These are phyloP conservation scores for Phylloscopus whistleri DNA, from an alignment of 2,113 vertebrate species.

Conservation along the genomic window DNA sequence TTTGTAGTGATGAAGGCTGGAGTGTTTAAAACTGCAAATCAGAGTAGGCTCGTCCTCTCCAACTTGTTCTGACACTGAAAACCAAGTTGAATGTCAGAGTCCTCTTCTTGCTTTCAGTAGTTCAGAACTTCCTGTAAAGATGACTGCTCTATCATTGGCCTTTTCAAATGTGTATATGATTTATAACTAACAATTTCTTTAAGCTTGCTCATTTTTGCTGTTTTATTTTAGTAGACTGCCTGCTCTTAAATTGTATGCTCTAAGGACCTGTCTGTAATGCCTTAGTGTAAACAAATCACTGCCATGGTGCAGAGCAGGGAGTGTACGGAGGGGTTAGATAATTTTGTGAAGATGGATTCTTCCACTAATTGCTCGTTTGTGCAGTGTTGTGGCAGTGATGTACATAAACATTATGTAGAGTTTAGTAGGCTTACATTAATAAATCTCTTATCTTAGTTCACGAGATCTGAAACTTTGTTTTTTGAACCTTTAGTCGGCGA, in stretches of 20 bases:
- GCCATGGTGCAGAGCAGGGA: neutral
- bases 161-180: neutral
- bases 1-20: neutral
- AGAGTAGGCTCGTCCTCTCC: neutral
- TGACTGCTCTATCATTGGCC: rapidly evolving
- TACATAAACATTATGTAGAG: neutral
- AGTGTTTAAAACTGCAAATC: neutral
- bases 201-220: neutral
- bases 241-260: neutral
- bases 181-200: neutral
- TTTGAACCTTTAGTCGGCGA: slow-evolving; percentile 85
- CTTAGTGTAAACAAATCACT: neutral
- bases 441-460: neutral
- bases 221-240: neutral
- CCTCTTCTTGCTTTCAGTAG: neutral
- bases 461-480: neutral
- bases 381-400: neutral
- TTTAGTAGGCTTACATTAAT: neutral
- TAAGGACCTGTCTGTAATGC: neutral
- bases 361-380: rapidly evolving
- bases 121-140: neutral
- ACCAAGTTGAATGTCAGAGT: neutral
- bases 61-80: neutral
- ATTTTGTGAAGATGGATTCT: neutral
- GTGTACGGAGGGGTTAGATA: neutral